Evolutionary conservation across 1,140 invertebrate species (phyloP).

Genomic region (Drosophila murphyi): DNA sequence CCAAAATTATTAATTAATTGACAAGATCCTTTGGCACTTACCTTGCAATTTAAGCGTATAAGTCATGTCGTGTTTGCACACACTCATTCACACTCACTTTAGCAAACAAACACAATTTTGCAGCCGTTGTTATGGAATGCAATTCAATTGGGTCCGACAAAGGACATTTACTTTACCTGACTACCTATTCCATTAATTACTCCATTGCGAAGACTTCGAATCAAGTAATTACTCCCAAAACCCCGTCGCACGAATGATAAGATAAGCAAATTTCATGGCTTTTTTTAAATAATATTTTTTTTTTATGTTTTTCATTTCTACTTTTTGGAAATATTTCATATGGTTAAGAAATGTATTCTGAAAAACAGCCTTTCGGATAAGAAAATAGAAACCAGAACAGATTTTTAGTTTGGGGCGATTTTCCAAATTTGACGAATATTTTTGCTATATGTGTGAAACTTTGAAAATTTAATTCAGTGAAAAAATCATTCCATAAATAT

Average conservation of each 20-base stretch:
- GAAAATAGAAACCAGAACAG: too few species aligned
- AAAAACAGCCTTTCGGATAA: not conserved
- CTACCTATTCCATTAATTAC: conserved; percentile 6
- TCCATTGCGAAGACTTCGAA: conserved; percentile 5
- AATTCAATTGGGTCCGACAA: conserved; percentile 5
- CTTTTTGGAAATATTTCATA: too few species aligned
- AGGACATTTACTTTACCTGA: not conserved
- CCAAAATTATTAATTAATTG: conserved; percentile 18
- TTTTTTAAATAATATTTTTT: not conserved
- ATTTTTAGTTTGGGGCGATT: too few species aligned
- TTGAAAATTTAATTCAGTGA: too few species aligned
- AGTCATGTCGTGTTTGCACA: not conserved
- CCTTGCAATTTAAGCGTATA: not conserved
- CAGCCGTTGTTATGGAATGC: not conserved
- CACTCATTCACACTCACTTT: not conserved
- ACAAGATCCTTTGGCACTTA: conserved; percentile 7
- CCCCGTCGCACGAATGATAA: not conserved
- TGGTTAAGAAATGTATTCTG: too few species aligned
- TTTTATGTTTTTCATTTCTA: too few species aligned
- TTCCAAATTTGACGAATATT: too few species aligned
- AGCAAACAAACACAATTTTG: not conserved
- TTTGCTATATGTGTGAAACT: too few species aligned
- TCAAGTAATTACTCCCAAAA: not conserved
- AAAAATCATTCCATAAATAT: too few species aligned
- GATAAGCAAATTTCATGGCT: too few species aligned